Base-by-base conservation (phyloP, 2,888 invertebrate species). In the Drosophila pullipes region DNA sequence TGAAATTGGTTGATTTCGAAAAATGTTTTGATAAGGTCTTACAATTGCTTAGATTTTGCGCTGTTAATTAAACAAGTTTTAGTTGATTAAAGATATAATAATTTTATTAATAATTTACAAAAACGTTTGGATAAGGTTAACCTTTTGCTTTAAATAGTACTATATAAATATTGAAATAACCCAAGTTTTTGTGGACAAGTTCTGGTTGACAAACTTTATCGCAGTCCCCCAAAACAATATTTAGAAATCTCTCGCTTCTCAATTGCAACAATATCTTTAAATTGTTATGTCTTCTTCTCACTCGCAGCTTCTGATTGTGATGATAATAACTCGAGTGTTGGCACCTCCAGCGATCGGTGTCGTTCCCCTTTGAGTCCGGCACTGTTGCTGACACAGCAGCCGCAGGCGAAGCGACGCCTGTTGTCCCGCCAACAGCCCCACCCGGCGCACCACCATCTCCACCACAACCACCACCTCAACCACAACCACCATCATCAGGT, bases 301-400 rank as follows among this genome's bases (percentile, higher is more conserved):
- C 9, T 81, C 81, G 7, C 69, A 93, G 92, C 91, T 74, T 92
- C 93, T 52, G 94, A 93, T 74, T 92, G 92, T 72, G 94, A 93
- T 81, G 94, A 93, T 75, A 92, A 93, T 66, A 92, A 91, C 61
- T 92, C 93, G 13, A 93, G 93, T 67, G 89, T 88, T 61, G 93
- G 92, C 76, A 93, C 92, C 66, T 91, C 88, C 30, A 93, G 93
- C 78, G 93, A 93, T 77, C 93, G 93, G 66, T 93, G 93, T 44
- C 91, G 91, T 25, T 93, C 93, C 1, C 92, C 93, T 0, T 62
- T 91, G 71, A 93, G 92, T 81, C 93, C 93, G 4, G 91, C 87
- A 0, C 68, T 84, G 47, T 70, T 83, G 63, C 64, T 85, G n/a
- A 71, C 73, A 68, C 88, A 82, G 68, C 81, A 85, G 69, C 47